Evolutionary conservation across 2,113 vertebrate species (phyloP).

Genomic region (Plotosus lineatus): DNA sequence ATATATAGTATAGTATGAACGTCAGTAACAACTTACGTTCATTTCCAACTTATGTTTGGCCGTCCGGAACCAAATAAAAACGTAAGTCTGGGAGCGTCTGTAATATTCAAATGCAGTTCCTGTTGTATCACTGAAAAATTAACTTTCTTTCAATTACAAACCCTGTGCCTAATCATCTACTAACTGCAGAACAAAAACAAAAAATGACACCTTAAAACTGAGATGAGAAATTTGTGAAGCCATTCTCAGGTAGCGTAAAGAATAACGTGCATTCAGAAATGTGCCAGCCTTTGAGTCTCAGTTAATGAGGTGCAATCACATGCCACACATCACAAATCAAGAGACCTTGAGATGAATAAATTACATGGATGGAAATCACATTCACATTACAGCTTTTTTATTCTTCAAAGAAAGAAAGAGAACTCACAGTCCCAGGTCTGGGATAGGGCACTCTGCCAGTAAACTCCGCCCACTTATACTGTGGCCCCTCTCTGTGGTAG

Average conservation of each 20-base stretch:
- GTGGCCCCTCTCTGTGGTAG: conserved; percentile 77
- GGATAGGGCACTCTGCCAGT: conserved; percentile 78
- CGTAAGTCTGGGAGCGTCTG: too few relatives aligned
- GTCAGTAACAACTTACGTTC: too few relatives aligned
- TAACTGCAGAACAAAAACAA: neutral
- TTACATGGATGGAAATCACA: neutral
- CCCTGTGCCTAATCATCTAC: neutral
- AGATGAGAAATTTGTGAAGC: neutral
- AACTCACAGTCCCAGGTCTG: conserved; percentile 78
- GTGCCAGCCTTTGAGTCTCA: conserved; percentile 2
- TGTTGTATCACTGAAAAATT: neutral
- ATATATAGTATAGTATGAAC: too few relatives aligned
- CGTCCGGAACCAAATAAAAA: too few relatives aligned
- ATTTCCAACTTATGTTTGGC: too few relatives aligned
- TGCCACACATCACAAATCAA: neutral
- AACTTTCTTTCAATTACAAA: neutral
- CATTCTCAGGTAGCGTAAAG: neutral
- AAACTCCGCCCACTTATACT: conserved; percentile 79
- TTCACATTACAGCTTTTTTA: neutral
- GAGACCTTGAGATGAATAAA: conserved; percentile 6
- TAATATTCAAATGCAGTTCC: neutral
- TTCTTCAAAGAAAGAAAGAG: neutral
- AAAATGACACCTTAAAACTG: neutral
- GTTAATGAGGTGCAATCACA: neutral
- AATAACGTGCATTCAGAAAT: neutral